These are phyloP conservation scores for Triplophysa yarkandensis DNA, from an alignment of 2,797 vertebrate species.

Conservation along the genomic window DNA sequence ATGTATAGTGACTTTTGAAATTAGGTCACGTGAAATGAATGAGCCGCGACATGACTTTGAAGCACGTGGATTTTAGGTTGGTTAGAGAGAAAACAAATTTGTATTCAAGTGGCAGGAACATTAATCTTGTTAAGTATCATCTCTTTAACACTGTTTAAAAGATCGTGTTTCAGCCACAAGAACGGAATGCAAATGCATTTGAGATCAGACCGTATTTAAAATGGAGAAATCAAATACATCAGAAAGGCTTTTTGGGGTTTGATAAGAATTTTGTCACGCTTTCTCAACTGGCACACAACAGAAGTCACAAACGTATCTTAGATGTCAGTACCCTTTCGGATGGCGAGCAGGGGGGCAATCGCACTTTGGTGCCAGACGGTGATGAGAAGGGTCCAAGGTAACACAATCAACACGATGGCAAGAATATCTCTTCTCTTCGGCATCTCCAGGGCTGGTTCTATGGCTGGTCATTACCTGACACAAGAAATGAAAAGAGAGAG, in stretches of 20 bases:
- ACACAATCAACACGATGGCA: constrained; percentile 96
- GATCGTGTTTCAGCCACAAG: background rate
- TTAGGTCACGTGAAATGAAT: constrained; percentile 9
- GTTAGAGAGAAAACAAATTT: constrained; percentile 8
- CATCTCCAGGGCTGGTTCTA: constrained; percentile 97
- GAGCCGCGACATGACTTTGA: background rate
- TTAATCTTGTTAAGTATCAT: background rate
- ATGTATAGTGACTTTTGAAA: background rate
- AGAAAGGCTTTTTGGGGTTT: background rate
- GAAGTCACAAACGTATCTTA: background rate
- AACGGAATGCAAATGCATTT: background rate
- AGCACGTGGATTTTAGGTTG: background rate
- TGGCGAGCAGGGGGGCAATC: constrained; percentile 90
- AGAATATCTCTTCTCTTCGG: constrained; percentile 99
- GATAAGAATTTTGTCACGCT: background rate
- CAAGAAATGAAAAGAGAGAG: background rate
- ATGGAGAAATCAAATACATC: background rate
- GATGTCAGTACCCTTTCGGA: constrained; percentile 89
- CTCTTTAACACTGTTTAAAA: constrained; percentile 10
- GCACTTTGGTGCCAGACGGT: constrained; percentile 99
- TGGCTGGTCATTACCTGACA: constrained; percentile 94
- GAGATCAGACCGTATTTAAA: background rate
- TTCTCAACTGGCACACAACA: background rate
- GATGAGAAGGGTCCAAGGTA: constrained; percentile 98
- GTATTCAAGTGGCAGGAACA: background rate